Evolutionary conservation across 92 coral and sea anemone species (phyloP).

Genomic region (Actinostola sp.): DNA sequence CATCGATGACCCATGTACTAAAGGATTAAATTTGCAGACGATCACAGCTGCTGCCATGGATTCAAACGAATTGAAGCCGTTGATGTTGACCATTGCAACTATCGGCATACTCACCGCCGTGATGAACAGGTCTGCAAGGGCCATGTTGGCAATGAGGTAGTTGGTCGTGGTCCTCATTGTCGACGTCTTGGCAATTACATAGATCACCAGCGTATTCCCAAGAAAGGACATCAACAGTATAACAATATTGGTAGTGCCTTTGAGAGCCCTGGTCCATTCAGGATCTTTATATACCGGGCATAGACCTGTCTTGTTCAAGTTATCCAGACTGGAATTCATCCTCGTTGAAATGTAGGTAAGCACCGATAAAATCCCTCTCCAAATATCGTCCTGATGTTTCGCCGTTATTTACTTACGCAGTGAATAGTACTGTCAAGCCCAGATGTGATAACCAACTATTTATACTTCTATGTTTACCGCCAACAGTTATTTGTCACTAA

Average conservation of each 20-base stretch:
- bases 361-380: too few species aligned
- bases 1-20: constrained; percentile 61
- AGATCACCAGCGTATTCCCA: constrained; percentile 55
- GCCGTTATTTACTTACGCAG: too few species aligned
- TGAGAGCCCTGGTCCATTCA: constrained; percentile 18
- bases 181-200: constrained; percentile 24
- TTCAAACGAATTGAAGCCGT: constrained; percentile 32
- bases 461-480: too few species aligned
- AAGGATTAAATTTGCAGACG: constrained; percentile 59
- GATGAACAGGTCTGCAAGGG: constrained; percentile 61
- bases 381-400: too few species aligned
- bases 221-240: constrained; percentile 44
- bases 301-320: not conserved
- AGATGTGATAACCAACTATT: too few species aligned
- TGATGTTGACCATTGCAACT: constrained; percentile 39
- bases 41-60: constrained; percentile 33
- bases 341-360: too few species aligned
- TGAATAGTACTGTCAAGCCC: too few species aligned
- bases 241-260: constrained; percentile 32
- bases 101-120: constrained; percentile 67
- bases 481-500: too few species aligned
- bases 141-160: constrained; percentile 60
- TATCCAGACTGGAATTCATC: not conserved
- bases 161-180: constrained; percentile 47
- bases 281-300: constrained; percentile 26